Evolutionary conservation across 2,113 vertebrate species (phyloP).

Genomic region (Miniopterus natalensis): DNA sequence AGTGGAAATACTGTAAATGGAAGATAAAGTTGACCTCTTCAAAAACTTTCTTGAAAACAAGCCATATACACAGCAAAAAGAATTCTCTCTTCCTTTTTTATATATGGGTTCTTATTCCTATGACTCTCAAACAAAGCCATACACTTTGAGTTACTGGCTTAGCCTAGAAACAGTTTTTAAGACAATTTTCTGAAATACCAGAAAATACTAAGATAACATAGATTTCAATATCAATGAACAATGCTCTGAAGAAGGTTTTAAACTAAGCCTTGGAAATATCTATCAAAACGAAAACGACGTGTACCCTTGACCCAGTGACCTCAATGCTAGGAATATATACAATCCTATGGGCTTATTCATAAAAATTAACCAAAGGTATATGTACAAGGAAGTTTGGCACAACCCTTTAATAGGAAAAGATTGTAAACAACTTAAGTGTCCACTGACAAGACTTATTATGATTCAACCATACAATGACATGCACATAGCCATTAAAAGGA

Average conservation of each 20-base stretch:
- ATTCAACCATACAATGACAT: neutral
- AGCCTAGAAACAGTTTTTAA: neutral
- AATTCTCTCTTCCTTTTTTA: neutral
- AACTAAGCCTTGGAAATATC: neutral
- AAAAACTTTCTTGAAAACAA: slow-evolving; percentile 25
- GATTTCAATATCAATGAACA: neutral
- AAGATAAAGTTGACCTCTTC: neutral
- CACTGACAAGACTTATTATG: neutral
- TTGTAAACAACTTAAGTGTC: neutral
- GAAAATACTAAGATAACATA: slow-evolving; percentile 13
- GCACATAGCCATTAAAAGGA: neutral
- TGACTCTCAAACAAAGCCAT: slow-evolving; percentile 6
- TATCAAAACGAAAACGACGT: slow-evolving; percentile 47
- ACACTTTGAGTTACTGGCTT: neutral
- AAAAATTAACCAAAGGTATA: neutral
- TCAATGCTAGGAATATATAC: neutral
- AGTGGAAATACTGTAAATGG: neutral
- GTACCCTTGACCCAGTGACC: neutral
- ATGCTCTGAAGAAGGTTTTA: slow-evolving; percentile 42
- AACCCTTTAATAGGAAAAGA: neutral
- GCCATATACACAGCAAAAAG: neutral
- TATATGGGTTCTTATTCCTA: neutral
- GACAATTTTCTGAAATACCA: slow-evolving; percentile 48
- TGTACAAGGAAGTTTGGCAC: neutral
- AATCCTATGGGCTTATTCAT: neutral